Evolutionary conservation across 2,888 invertebrate genomes (phyloP).

Genomic region (Hirudinaria manillensis): DNA sequence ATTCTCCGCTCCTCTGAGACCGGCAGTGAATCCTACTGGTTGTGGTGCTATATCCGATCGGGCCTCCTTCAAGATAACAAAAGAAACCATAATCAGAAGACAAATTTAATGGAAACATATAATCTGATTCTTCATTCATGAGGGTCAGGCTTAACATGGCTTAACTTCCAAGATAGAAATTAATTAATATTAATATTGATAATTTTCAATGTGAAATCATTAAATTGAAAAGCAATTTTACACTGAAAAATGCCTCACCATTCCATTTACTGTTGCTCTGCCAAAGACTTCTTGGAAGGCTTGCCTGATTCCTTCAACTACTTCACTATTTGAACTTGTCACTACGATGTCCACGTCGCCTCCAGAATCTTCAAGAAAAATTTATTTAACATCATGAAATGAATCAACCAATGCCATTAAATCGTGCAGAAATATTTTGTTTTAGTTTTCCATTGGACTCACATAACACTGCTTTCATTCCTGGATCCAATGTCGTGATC

Average conservation of each 20-base stretch:
- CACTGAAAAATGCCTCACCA: conserved; percentile 42
- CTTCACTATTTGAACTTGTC: conserved; percentile 70
- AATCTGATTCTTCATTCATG: too few species aligned
- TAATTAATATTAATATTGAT: background rate
- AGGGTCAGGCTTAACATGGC: background rate
- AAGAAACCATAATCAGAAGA: background rate
- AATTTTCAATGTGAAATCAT: too few species aligned
- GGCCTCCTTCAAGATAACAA: conserved; percentile 44
- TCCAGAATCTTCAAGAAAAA: conserved; percentile 63
- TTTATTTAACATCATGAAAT: background rate
- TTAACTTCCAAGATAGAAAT: background rate
- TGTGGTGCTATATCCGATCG: conserved; percentile 64
- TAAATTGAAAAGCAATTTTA: too few species aligned
- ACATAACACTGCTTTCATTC: conserved; percentile 81
- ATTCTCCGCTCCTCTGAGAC: conserved; percentile 67
- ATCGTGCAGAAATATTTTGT: background rate
- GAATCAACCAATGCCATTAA: background rate
- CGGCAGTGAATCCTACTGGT: conserved; percentile 73
- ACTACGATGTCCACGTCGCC: conserved; percentile 71
- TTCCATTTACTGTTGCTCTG: conserved; percentile 65
- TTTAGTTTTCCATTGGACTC: conserved; percentile 53
- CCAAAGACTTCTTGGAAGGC: conserved; percentile 75
- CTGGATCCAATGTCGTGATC: conserved; percentile 80
- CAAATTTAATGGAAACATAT: background rate
- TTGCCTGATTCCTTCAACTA: conserved; percentile 70